Conservation (phyloP, 2,113 vertebrate genomes). For the Crotophaga sulcirostris region DNA sequence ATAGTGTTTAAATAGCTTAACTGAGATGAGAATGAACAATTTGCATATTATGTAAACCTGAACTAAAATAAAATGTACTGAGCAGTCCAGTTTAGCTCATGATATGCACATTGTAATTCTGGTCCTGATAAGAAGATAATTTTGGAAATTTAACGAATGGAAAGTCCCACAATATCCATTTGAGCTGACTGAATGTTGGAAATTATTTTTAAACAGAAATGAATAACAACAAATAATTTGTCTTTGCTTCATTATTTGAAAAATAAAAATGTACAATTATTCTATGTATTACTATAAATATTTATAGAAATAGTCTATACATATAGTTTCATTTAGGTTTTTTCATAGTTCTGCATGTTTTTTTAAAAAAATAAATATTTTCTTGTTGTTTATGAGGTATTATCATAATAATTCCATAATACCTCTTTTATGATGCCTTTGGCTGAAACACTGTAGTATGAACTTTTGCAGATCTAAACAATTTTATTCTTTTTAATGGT, state of each 20-base stretch:
- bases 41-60: background rate
- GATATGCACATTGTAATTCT: background rate
- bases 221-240: rapidly evolving
- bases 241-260: background rate
- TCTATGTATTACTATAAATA: background rate
- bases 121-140: background rate
- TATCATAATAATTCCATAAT: background rate
- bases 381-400: background rate
- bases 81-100: background rate
- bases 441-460: background rate
- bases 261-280: background rate
- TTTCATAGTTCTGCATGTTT: background rate
- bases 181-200: background rate
- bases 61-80: background rate
- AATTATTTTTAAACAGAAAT: background rate
- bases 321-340: background rate
- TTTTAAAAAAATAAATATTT: background rate
- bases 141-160: background rate
- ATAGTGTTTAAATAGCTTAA: background rate
- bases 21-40: background rate
- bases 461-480: background rate
- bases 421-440: background rate
- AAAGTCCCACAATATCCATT: background rate
- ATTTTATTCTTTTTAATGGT: background rate
- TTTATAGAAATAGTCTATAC: background rate